phyloP scores from a whole-genome alignment of 2,888 invertebrate species.

The Altica lythri region DNA sequence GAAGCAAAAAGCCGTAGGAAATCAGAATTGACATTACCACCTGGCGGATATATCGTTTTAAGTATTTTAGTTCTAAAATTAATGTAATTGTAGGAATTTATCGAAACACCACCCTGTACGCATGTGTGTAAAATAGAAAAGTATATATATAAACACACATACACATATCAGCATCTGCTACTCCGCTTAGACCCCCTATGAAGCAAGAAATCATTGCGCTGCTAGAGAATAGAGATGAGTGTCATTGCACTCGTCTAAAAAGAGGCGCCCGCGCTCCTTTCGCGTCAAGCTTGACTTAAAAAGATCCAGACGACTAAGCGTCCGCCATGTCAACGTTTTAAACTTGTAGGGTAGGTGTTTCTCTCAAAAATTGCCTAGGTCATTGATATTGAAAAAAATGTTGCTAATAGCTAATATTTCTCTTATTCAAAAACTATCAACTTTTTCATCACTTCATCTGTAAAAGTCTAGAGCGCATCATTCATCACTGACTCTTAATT shows the following conservation, averaged over 20 bases:
- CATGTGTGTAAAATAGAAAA: neutral
- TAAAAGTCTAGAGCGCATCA: too few relatives aligned
- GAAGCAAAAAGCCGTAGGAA: neutral
- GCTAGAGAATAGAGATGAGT: slow-evolving; percentile 7
- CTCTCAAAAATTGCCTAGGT: neutral
- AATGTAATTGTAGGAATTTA: neutral
- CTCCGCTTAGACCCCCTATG: slow-evolving; percentile 15
- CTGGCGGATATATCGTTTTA: too few relatives aligned
- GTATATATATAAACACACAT: neutral
- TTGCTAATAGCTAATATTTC: neutral
- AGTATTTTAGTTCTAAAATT: too few relatives aligned
- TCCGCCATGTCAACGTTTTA: neutral
- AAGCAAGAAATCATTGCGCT: slow-evolving; percentile 17
- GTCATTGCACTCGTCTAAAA: slow-evolving; percentile 22
- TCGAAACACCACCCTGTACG: neutral
- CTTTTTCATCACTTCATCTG: too few relatives aligned
- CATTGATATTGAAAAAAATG: neutral
- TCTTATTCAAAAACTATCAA: too few relatives aligned
- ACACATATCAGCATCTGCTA: slow-evolving; percentile 11
- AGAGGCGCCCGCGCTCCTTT: slow-evolving; percentile 2
- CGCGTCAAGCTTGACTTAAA: neutral
- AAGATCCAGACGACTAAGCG: neutral
- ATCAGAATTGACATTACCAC: too few relatives aligned
- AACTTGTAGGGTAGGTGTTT: neutral
- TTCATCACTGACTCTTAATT: too few relatives aligned